These are phyloP conservation scores for Xyrichtys novacula DNA, from an alignment of 2,797 vertebrate genomes.

Conservation along the genomic window DNA sequence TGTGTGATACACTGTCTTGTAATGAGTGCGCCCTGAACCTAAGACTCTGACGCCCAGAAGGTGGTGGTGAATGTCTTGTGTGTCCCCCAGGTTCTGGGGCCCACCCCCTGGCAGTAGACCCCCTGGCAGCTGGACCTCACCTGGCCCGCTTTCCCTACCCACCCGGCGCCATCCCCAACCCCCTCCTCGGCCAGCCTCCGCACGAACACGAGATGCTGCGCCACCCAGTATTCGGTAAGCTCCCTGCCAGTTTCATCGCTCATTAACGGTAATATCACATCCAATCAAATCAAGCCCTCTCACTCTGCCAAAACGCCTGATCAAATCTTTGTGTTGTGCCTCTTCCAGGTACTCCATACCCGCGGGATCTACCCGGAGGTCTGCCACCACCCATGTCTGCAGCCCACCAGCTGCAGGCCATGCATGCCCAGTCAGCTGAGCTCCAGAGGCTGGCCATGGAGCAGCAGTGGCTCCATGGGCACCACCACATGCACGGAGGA, in stretches of 20 bases:
- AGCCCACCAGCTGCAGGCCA: constrained; percentile 98
- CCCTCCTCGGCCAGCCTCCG: constrained; percentile 93
- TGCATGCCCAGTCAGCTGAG: constrained; percentile 99
- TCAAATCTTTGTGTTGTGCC: constrained; percentile 10
- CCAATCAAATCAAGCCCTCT: neutral
- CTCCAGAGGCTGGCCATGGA: constrained; percentile 99
- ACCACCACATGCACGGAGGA: constrained; percentile 98
- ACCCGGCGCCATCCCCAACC: constrained; percentile 95
- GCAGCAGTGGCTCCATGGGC: constrained; percentile 98
- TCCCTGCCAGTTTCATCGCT: neutral
- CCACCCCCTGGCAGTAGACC: constrained; percentile 94
- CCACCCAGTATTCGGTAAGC: constrained; percentile 96
- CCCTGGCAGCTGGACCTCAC: constrained; percentile 93
- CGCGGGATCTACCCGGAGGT: constrained; percentile 93
- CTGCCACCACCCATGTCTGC: constrained; percentile 97
- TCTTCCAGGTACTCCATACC: constrained; percentile 91
- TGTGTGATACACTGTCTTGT: constrained; percentile 48
- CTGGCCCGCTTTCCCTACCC: constrained; percentile 98
- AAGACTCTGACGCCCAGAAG: constrained; percentile 83
- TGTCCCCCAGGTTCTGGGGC: constrained; percentile 93
- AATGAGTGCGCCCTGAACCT: constrained; percentile 75
- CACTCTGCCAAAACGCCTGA: neutral
- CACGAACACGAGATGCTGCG: constrained; percentile 99
- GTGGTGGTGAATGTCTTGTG: constrained; percentile 90
- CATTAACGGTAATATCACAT: neutral